Evolutionary conservation across 2,888 invertebrate species (phyloP).

Genomic region (Lasioglossum malachurum): DNA sequence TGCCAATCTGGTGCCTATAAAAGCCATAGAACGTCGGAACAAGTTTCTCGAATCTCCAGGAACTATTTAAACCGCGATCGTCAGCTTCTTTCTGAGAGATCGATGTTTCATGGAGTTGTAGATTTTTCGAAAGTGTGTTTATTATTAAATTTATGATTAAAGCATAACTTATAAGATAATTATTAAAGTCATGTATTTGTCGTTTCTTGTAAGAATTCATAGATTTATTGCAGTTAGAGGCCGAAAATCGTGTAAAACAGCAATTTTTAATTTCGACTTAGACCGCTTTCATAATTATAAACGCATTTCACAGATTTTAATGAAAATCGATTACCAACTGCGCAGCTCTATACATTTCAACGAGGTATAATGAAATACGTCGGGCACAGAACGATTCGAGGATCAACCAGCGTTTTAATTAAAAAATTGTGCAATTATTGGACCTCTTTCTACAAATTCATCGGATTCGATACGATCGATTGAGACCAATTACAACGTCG

Average conservation of each 20-base stretch:
- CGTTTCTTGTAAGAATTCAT: no score
- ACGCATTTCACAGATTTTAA: no score
- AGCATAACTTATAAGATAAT: no score
- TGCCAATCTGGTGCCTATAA: neutral
- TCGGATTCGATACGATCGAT: neutral
- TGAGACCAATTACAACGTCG: neutral
- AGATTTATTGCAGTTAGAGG: no score
- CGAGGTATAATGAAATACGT: neutral
- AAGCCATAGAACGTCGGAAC: neutral
- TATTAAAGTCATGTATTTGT: no score
- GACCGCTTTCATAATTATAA: no score
- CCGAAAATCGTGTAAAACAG: no score
- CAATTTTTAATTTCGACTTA: no score
- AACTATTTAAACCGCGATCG: neutral
- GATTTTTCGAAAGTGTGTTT: neutral
- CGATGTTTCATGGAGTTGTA: neutral
- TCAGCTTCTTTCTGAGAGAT: no score
- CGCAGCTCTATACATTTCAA: neutral
- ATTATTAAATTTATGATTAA: no score
- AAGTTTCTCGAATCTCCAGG: neutral
- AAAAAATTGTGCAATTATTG: neutral
- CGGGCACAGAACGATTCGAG: neutral
- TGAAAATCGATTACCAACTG: neutral
- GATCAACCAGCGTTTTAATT: neutral
- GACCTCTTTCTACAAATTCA: neutral